Evolutionary conservation across 2,888 invertebrate species (phyloP), one percentile per base, ranked within the genome.

Genomic region (Lottia gigantea): DNA sequence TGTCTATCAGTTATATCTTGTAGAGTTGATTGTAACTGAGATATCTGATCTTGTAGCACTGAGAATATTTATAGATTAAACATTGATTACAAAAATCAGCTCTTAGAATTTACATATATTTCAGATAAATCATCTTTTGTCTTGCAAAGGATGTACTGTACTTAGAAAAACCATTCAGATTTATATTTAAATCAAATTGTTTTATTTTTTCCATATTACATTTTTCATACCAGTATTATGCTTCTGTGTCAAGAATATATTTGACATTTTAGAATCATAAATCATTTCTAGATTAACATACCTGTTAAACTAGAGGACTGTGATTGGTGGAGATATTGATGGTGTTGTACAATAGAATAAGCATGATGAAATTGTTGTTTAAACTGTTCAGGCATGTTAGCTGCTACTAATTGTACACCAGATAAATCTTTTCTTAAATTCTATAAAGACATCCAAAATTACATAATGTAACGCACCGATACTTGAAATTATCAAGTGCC

Each of bases 1-100:
- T 83, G 83, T 66, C 81, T 74, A 19, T 84, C 83, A 31, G 81
- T 82, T 19, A 83, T 74, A 49, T 83, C 83, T 23, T 80, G 75
- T 25, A 85, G 68, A 1, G 79, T 73, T 19, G 76, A 67, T 64
- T 83, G 82, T 64, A 83, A 73, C 70, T 79, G 76, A 8, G 74
- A 69, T 55, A 85, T 72, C 67, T 82, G 77, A 26, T 79, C 80
- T 64, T 82, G 82, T 46, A 85, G 72, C 16, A 76, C 81, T 72
- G 64, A 40, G 19, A 68, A n/a, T 67, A 55, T 45, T 3, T 47
- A 26, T 3, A 55, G 12, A 31, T 40, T n/a, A n/a, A 49, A 6
- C 23, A 23, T 6, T 49, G 11, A 11, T 16, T 47, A 46, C 19
- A n/a, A n/a, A 55, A 55, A 55, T n/a, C 15, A 23, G 8, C n/a